These are phyloP conservation scores for Anguilla japonica DNA, from an alignment of 2,113 vertebrate species.

Conservation along the genomic window DNA sequence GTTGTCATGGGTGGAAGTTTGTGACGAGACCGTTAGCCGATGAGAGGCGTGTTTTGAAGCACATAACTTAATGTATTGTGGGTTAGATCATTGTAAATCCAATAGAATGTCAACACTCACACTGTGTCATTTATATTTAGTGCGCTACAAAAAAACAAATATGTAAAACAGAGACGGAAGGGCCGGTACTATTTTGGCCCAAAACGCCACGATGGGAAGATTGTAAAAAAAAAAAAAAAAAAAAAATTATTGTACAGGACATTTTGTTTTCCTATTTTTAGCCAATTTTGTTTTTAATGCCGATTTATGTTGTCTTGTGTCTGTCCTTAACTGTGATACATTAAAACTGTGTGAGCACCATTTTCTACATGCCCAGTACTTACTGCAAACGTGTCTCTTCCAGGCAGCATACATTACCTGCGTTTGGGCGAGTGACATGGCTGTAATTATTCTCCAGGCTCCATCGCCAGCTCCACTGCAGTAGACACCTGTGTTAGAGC, in stretches of 20 bases:
- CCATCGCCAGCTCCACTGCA: slow-evolving; percentile 25
- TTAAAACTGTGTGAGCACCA: neutral
- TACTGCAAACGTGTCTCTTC: neutral
- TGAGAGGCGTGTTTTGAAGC: slow-evolving; percentile 37
- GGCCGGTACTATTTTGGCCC: slow-evolving; percentile 40
- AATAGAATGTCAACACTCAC: slow-evolving; percentile 62
- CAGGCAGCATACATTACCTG: neutral
- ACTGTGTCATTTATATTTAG: slow-evolving; percentile 72
- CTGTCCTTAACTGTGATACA: neutral
- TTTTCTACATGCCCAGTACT: neutral
- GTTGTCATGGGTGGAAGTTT: neutral
- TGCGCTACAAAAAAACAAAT: slow-evolving; percentile 68
- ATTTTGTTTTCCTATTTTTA: neutral
- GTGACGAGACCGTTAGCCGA: slow-evolving; percentile 41
- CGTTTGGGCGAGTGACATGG: neutral
- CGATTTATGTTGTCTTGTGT: neutral
- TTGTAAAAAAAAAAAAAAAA: neutral
- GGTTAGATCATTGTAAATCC: slow-evolving; percentile 69
- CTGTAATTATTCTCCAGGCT: neutral
- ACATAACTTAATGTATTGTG: slow-evolving; percentile 62
- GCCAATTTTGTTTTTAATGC: neutral
- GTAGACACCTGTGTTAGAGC: slow-evolving; percentile 24
- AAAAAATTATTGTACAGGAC: slow-evolving; percentile 20
- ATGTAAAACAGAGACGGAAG: slow-evolving; percentile 56
- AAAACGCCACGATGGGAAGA: slow-evolving; percentile 36